Conservation (phyloP, 1,140 invertebrate species). For the Eueides isabella region DNA sequence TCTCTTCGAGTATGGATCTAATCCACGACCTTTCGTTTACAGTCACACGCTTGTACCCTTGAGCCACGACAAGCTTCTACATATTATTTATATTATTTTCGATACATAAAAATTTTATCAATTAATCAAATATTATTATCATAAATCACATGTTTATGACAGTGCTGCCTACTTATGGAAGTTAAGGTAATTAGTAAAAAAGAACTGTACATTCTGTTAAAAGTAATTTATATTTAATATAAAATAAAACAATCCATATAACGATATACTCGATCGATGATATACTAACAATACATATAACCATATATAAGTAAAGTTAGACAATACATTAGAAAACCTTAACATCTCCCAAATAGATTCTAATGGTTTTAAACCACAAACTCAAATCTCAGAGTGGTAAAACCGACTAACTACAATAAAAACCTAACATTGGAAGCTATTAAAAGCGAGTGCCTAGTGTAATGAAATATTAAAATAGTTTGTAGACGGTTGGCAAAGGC, state of each 20-base stretch:
- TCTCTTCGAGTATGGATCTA: too few relatives aligned
- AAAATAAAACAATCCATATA: neutral
- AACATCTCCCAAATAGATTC: conserved; percentile 32
- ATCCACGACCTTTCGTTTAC: too few relatives aligned
- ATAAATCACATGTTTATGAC: too few relatives aligned
- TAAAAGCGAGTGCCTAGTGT: conserved; percentile 57
- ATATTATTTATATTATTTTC: too few relatives aligned
- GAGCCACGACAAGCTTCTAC: too few relatives aligned
- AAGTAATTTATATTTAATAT: neutral
- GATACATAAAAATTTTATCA: too few relatives aligned
- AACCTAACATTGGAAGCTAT: conserved; percentile 60
- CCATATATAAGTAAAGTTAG: neutral
- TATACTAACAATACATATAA: neutral
- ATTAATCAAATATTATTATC: too few relatives aligned
- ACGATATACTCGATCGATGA: neutral
- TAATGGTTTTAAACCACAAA: conserved; percentile 42
- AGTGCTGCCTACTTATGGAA: too few relatives aligned
- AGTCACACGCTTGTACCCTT: too few relatives aligned
- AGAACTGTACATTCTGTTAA: neutral
- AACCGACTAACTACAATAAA: conserved; percentile 58
- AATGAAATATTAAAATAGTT: conserved; percentile 71
- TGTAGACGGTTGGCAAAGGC: conserved; percentile 38
- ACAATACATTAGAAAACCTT: conserved; percentile 19
- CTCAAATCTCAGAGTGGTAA: conserved; percentile 47
- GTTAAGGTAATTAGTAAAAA: too few relatives aligned